Base-by-base conservation (phyloP, 1,140 invertebrate genomes). In the Vanessa tameamea region DNA sequence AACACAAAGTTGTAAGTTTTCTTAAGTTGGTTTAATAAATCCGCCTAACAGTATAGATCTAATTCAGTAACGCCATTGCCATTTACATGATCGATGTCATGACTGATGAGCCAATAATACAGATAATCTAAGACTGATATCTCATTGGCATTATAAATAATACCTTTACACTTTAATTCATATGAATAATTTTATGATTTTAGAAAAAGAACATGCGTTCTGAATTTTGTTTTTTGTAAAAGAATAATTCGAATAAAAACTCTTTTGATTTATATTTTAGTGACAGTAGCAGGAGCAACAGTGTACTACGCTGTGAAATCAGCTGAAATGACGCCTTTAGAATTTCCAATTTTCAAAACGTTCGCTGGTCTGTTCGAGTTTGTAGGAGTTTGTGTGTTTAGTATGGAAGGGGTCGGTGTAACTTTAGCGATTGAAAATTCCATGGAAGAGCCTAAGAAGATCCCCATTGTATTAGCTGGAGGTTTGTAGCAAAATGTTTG, bases 391-490 rank as follows among this genome's bases (percentile, higher is more conserved):
- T 87, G 84, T 51, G 75, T 84, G 0, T 89, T 85, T 55, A 82
- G 82, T 15, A 79, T 89, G 77, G 87, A 89, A 50, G 85, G 85
- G 0, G 78, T 89, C 0, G 83, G 83, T 0, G 83, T 76, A 0
- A 80, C 80, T 1, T 26, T 87, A 51, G 78, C 86, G 0, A 82
- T 89, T 3, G 87, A 89, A 69, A 89, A 89, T 61, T 75, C 73
- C 20, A 89, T 89, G 87, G 66, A 77, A 13, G 73, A 84, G 3
- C 87, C 87, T 0, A 82, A 72, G 50, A 85, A 83, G 23, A 80
- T 87, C 37, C 70, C 72, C 0, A 7, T 77, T 1, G 84, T 84
- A 16, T 55, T 86, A 11, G 14, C 70, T 72, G 69, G 72, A 72
- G 82, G 85, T 86, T 72, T 43, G 57, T 16, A n/a, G 15, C 20